These are phyloP conservation scores for Hycleus cichorii DNA, from an alignment of 1,140 invertebrate genomes.

Conservation along the genomic window DNA sequence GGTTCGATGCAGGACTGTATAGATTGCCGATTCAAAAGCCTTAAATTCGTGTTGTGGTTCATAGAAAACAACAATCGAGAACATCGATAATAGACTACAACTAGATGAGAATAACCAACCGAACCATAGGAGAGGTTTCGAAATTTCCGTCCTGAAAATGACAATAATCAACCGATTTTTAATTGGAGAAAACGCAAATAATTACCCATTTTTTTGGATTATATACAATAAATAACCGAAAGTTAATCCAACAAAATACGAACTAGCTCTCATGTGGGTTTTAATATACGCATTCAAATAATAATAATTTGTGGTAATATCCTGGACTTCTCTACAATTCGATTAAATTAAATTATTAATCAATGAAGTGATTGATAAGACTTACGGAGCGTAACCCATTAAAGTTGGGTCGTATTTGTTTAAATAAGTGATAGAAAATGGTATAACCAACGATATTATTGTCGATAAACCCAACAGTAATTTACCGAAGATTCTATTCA, in stretches of 20 bases:
- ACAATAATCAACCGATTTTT: slow-evolving; percentile 17
- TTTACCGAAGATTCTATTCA: slow-evolving; percentile 53
- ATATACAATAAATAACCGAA: slow-evolving; percentile 56
- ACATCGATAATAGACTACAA: slow-evolving; percentile 50
- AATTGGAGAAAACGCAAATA: slow-evolving; percentile 3
- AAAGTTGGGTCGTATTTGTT: slow-evolving; percentile 57
- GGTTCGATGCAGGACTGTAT: slow-evolving; percentile 56
- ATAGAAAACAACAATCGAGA: slow-evolving; percentile 55
- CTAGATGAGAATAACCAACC: slow-evolving; percentile 51
- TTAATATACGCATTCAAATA: slow-evolving; percentile 58
- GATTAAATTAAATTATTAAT: slow-evolving; percentile 12
- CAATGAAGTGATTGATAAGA: slow-evolving; percentile 16
- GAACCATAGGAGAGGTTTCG: slow-evolving; percentile 44
- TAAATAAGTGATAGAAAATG: slow-evolving; percentile 53
- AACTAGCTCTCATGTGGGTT: slow-evolving; percentile 61
- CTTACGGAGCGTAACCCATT: slow-evolving; percentile 57
- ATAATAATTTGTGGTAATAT: slow-evolving; percentile 53
- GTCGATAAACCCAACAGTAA: slow-evolving; percentile 47
- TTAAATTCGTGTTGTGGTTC: slow-evolving; percentile 50
- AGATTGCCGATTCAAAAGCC: slow-evolving; percentile 53
- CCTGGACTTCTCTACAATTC: slow-evolving; percentile 52
- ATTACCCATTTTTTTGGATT: slow-evolving; percentile 52
- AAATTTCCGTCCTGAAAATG: slow-evolving; percentile 44
- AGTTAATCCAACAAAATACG: slow-evolving; percentile 57
- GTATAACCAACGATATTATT: slow-evolving; percentile 51